A percentile compares a stretch with the other conserved stretches of the same genome.
These are phyloP conservation scores for Luehdorfia chinensis DNA, from an alignment of 1,140 invertebrate genomes.

Conservation along the genomic window DNA sequence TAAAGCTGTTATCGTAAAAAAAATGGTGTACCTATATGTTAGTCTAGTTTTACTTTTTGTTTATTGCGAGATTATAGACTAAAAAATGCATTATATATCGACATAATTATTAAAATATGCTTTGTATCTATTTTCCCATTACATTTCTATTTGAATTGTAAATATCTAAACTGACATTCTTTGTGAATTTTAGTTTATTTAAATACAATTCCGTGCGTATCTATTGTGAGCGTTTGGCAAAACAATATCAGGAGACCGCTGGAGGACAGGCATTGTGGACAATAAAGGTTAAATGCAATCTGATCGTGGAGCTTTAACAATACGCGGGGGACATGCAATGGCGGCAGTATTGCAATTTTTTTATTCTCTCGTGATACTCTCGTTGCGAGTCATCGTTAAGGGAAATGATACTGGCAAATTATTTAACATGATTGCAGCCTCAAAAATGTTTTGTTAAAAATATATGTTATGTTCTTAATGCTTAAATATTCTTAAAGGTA, in stretches of 20 bases:
- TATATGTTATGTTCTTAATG: too few relatives aligned
- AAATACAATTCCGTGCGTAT: conserved; percentile 2
- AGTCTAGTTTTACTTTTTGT: too few relatives aligned
- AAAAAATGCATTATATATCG: too few relatives aligned
- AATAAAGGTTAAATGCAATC: conserved; percentile 53
- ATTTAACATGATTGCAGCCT: conserved; percentile 4
- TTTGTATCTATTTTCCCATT: too few relatives aligned
- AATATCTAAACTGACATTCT: too few relatives aligned
- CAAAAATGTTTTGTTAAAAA: background rate
- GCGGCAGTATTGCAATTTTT: conserved; percentile 35
- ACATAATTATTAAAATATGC: too few relatives aligned
- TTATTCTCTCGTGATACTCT: conserved; percentile 30
- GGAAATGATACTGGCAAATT: conserved; percentile 14
- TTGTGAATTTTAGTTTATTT: too few relatives aligned
- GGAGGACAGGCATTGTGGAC: conserved; percentile 23
- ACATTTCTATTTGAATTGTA: too few relatives aligned
- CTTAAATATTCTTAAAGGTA: too few relatives aligned
- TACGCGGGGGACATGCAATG: conserved; percentile 44
- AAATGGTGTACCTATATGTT: too few relatives aligned
- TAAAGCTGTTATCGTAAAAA: too few relatives aligned
- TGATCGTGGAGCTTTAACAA: conserved; percentile 51
- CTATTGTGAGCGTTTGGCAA: conserved; percentile 16
- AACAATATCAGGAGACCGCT: conserved; percentile 13
- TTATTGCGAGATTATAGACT: too few relatives aligned
- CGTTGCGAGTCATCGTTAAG: conserved; percentile 12